These are phyloP conservation scores for Phaonia tiefii DNA, from an alignment of 2,888 invertebrate species.

Conservation along the genomic window DNA sequence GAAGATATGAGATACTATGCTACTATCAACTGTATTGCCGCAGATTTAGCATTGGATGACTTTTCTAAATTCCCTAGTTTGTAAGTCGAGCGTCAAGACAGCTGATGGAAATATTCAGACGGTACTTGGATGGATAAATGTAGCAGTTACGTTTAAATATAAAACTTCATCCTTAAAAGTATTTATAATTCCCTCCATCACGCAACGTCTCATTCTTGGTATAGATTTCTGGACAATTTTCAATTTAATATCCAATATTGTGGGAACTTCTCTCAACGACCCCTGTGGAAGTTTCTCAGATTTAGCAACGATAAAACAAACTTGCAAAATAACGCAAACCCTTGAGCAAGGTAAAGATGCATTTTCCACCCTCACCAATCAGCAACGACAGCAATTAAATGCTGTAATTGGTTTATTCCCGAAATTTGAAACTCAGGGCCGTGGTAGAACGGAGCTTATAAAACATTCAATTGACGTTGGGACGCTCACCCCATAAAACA, in stretches of 20 bases:
- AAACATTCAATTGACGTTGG: conserved; percentile 57
- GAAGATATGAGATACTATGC: conserved; percentile 18
- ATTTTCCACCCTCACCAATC: neutral
- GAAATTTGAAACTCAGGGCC: conserved; percentile 19
- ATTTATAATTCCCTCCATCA: conserved; percentile 15
- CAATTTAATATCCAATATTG: neutral
- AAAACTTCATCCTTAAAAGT: neutral
- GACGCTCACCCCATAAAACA: conserved; percentile 58
- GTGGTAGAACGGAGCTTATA: conserved; percentile 49
- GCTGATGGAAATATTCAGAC: neutral
- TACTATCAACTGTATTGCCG: too few relatives aligned
- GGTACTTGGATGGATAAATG: too few relatives aligned
- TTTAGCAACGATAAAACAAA: neutral
- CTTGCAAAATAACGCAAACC: neutral
- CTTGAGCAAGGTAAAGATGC: neutral
- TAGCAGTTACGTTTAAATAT: neutral
- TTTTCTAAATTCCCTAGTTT: neutral
- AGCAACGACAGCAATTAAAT: neutral
- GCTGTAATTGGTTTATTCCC: conserved; percentile 6
- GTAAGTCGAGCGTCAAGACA: neutral
- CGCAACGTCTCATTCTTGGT: conserved; percentile 27
- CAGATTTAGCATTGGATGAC: conserved; percentile 20
- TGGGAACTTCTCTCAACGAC: neutral
- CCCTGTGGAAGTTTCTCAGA: neutral
- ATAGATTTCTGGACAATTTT: conserved; percentile 30